Conservation (phyloP, 2,797 vertebrate genomes). For the Cirrhinus mrigala region DNA sequence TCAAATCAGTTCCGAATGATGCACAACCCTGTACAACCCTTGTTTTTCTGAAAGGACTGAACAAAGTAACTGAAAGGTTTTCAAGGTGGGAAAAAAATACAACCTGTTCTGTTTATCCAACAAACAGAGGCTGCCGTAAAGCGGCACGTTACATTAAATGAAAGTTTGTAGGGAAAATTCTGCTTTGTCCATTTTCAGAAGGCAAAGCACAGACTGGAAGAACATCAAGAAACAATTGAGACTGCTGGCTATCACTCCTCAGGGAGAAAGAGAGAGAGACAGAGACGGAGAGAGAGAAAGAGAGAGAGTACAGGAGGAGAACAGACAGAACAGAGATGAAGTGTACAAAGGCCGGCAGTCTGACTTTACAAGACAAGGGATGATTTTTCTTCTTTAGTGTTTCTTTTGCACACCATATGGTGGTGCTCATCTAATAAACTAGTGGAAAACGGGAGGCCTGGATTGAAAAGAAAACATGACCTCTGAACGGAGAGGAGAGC, state of each 20-base stretch:
- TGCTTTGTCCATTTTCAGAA: conserved; percentile 69
- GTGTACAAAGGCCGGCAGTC: conserved; percentile 18
- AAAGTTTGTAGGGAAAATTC: conserved; percentile 47
- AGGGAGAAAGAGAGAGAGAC: conserved; percentile 56
- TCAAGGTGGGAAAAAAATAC: too few species aligned
- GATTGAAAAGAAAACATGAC: conserved; percentile 56
- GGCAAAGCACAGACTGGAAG: conserved; percentile 67
- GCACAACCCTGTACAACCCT: background rate
- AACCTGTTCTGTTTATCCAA: background rate
- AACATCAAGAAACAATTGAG: conserved; percentile 72
- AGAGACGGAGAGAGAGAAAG: background rate
- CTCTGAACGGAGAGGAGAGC: conserved; percentile 16
- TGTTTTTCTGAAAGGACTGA: background rate
- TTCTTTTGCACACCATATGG: conserved; percentile 62
- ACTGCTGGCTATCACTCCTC: conserved; percentile 56
- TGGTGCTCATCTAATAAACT: conserved; percentile 52
- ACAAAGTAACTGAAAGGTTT: background rate
- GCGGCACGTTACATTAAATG: background rate
- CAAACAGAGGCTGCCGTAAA: conserved; percentile 2
- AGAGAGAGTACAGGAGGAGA: background rate
- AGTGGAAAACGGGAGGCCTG: conserved; percentile 51
- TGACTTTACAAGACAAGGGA: conserved; percentile 64
- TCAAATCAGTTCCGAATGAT: background rate
- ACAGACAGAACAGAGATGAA: background rate
- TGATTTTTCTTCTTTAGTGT: conserved; percentile 50